Evolutionary conservation across 2,113 vertebrate genomes (phyloP), one percentile per base, ranked within the genome.

Genomic region (Lepus europaeus): DNA sequence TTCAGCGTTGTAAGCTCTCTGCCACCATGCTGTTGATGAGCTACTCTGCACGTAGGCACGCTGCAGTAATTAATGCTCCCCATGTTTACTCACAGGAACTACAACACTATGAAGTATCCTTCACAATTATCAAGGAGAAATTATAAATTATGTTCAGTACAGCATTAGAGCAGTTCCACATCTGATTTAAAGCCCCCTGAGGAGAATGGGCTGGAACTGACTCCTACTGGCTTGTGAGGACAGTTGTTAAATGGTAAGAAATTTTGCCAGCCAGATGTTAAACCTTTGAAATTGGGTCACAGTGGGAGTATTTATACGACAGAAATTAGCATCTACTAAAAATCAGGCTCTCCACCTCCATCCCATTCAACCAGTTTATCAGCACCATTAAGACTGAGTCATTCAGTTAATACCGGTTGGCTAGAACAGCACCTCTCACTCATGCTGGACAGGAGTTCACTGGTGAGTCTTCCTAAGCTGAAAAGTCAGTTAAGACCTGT

Each of bases 101-200:
- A 87, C 61, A 87, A 69, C 83, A 91, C 96, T 80, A n/a, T 91
- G 92, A 97, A 95, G 91, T 90, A 31, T 95, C 81, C 83, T 96
- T 96, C 89, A 94, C 83, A 90, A 64, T 79, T 81, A 97, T 96
- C 83, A 95, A 91, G 90, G 95, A 94, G 91, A 94, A 97, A 95
- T 95, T 89, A 59, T 19, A 91, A 96, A 96, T 93, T 85, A 80
- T 53, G 33, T 56, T 91, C 80, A 93, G 2, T 69, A 68, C 27
- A 89, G 73, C 81, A 78, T 81, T 81, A 93, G 66, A 91, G 87
- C 51, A 51, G 12, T 61, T 73, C 94, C 77, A n/a, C 59, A 74
- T 4, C 8, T 77, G 90, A 70, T 74, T 91, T 87, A 84, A 84
- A 94, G 36, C 69, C 49, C 63, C 56, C 72, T 72, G 49, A 14